A percentile compares a stretch with the other conserved stretches of the same genome.
Conservation (phyloP, 2,113 vertebrate species). For the Lasiurus cinereus region DNA sequence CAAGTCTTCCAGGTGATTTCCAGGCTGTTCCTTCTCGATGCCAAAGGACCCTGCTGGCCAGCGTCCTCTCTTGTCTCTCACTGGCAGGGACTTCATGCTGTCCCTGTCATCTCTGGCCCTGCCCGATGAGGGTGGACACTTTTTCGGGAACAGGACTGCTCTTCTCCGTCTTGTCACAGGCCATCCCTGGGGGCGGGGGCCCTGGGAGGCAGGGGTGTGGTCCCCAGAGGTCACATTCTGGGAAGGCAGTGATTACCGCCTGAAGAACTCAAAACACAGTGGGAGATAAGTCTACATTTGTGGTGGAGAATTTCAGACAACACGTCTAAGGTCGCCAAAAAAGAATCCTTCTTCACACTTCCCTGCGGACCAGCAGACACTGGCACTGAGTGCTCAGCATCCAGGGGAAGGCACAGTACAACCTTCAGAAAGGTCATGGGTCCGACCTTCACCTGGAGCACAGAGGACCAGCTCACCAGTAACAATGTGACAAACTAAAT, state of each 20-base stretch:
- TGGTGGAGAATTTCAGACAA: neutral
- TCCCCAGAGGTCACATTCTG: neutral
- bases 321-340: neutral
- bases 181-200: neutral
- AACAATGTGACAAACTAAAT: neutral
- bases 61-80: neutral
- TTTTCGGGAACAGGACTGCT: neutral
- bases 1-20: neutral
- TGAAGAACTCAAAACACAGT: neutral
- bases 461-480: fast-evolving
- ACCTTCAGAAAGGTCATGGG: neutral
- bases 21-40: neutral
- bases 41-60: neutral
- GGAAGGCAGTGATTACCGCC: neutral
- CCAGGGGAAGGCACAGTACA: neutral
- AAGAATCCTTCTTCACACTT: neutral
- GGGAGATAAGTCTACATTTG: neutral
- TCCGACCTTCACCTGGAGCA: fast-evolving
- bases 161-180: neutral
- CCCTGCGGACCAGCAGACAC: neutral
- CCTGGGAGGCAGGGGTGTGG: neutral
- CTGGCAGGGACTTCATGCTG: neutral
- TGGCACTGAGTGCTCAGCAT: neutral
- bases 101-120: fast-evolving
- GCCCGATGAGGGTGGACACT: neutral